Conservation (phyloP, 2,797 vertebrate species). For the Anas capensis region DNA sequence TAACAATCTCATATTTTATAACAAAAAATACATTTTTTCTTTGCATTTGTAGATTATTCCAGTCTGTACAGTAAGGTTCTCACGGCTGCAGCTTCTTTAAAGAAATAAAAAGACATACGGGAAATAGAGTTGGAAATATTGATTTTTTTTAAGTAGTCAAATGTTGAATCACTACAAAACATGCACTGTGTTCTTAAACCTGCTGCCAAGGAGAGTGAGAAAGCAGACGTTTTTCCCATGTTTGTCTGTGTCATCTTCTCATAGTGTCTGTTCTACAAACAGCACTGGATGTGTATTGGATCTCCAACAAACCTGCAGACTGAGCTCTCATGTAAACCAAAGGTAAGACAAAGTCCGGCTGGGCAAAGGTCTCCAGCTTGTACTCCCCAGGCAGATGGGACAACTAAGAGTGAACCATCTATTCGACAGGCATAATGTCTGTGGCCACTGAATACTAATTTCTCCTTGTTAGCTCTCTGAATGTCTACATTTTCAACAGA, state of each 20-base stretch:
- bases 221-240: neutral
- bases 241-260: conserved; percentile 25
- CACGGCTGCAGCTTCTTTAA: neutral
- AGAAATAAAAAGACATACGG: neutral
- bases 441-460: neutral
- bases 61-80: neutral
- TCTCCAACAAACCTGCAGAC: neutral
- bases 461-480: neutral
- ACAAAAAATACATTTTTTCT: neutral
- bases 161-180: conserved; percentile 29
- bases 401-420: neutral
- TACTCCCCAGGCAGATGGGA: neutral
- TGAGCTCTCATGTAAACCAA: neutral
- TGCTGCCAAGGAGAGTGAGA: conserved; percentile 33
- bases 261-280: neutral
- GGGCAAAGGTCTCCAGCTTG: neutral
- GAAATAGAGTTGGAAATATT: neutral
- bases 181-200: neutral
- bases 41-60: neutral
- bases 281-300: neutral
- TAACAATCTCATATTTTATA: neutral
- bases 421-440: neutral
- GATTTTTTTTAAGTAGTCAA: neutral
- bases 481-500: neutral
- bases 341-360: neutral